A percentile compares a stretch with the other conserved stretches of the same genome.
These are phyloP conservation scores for Galleria mellonella DNA, from an alignment of 1,140 invertebrate genomes.

Conservation along the genomic window DNA sequence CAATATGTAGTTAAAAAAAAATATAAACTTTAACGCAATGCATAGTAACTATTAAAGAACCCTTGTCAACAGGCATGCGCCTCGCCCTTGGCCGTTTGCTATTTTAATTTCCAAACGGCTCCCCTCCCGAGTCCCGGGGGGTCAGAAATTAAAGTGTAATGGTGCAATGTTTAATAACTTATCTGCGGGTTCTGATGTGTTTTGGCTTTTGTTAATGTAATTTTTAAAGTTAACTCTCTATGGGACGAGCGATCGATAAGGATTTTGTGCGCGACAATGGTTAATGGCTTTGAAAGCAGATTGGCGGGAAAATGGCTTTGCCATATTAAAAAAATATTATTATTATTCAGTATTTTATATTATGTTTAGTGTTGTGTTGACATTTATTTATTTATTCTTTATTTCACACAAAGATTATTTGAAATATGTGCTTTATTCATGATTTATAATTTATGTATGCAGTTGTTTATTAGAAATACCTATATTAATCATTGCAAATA, in stretches of 20 bases:
- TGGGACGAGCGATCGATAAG: slow-evolving; percentile 11
- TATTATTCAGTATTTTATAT: not conserved
- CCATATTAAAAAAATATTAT: not conserved
- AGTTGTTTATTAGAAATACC: no score
- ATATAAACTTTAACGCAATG: no score
- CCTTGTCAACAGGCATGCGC: not conserved
- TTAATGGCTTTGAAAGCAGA: no score
- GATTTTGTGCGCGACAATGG: not conserved
- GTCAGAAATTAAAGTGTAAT: slow-evolving; percentile 68
- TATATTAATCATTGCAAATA: no score
- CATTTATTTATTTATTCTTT: not conserved
- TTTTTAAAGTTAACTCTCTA: slow-evolving; percentile 50
- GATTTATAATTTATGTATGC: no score
- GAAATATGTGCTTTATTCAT: no score
- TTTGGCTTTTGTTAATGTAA: slow-evolving; percentile 63
- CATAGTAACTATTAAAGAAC: no score
- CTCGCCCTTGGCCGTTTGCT: not conserved
- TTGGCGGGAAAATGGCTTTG: no score
- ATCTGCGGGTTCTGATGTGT: slow-evolving; percentile 61
- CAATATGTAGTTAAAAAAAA: no score
- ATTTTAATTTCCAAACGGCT: slow-evolving; percentile 43
- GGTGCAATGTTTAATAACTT: slow-evolving; percentile 68
- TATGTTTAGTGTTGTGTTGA: not conserved
- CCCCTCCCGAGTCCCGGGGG: slow-evolving; percentile 53
- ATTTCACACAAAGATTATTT: no score